Base-by-base conservation (phyloP, 2,113 vertebrate species). In the Pavo muticus region DNA sequence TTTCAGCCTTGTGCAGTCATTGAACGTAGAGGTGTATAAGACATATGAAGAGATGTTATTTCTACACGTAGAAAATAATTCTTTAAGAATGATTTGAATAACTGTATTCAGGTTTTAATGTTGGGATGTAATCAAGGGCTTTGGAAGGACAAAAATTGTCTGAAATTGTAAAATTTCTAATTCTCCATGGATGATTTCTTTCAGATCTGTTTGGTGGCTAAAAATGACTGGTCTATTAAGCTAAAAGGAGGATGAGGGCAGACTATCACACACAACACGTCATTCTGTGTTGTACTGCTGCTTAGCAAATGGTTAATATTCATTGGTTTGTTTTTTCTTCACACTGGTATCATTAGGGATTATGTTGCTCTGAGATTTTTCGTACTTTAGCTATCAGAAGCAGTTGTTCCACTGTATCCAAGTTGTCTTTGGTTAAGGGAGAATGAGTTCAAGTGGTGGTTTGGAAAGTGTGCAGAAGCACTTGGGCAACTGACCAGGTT, bases 331-430 rank as follows among this genome's bases (percentile, higher is more conserved):
- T 44, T 86, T 18, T 63, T 86, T 61, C 40, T 64, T 81, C 18
- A 9, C 50, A 16, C 7, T 45, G 12, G 3, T 80, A 50, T 67
- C 29, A 48, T 68, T 44, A 54, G 61, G 23, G 6, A 6, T 71
- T 63, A n/a, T 88, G 25, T 30, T 85, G 39, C 16, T 78, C 27
- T 14, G 20, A 40, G 35, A 60, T 25, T 39, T 68, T 56, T 63
- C 18, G 20, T 45, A 42, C 30, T 10, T 88, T 64, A 40, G 20
- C 11, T 68, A 12, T 54, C 67, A 56, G 3, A 4, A 35, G 40
- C n/a, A 8, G 68, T 54, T 37, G 65, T 8, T 54, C 21, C 15
- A 4, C 0, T 0, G 56, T 76, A 57, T 12, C 18, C 18, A 75
- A 24, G 20, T 32, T 88, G 8, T 10, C 54, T 65, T 65, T 82